Conservation (phyloP, 1,140 invertebrate species). For the Tetragnatha versicolor region DNA sequence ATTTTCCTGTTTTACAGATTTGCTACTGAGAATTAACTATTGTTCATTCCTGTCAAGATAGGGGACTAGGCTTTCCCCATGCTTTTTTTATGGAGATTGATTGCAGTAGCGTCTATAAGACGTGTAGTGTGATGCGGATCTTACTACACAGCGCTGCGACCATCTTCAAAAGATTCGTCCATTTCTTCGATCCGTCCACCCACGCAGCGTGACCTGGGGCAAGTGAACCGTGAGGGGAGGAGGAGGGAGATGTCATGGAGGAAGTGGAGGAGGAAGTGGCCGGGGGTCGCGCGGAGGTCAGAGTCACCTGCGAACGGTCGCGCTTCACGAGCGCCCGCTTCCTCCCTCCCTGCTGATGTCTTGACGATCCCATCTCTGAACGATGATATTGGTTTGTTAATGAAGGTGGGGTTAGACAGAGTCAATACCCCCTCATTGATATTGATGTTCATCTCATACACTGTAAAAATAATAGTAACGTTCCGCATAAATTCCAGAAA, state of each 20-base stretch:
- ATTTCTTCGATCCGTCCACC: background rate
- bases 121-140: too few species aligned
- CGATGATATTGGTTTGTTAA: background rate
- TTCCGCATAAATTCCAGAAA: too few species aligned
- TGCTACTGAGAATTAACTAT: too few species aligned
- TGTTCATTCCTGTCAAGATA: too few species aligned
- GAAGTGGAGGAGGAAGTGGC: constrained; percentile 24
- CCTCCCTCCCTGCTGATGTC: background rate
- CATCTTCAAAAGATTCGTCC: too few species aligned
- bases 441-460: background rate
- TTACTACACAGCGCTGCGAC: too few species aligned
- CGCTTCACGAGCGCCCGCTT: constrained; percentile 34
- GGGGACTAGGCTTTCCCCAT: too few species aligned
- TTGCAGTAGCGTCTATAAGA: too few species aligned
- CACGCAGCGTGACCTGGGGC: background rate
- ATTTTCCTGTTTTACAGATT: too few species aligned
- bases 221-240: background rate
- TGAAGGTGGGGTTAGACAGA: background rate
- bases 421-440: background rate
- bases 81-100: too few species aligned
- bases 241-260: constrained; percentile 13
- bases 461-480: too few species aligned
- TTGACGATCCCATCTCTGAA: background rate
- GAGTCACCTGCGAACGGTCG: constrained; percentile 33
- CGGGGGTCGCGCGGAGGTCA: constrained; percentile 32